Base-by-base conservation (phyloP, 1,140 invertebrate genomes). In the Dinoponera quadriceps region DNA sequence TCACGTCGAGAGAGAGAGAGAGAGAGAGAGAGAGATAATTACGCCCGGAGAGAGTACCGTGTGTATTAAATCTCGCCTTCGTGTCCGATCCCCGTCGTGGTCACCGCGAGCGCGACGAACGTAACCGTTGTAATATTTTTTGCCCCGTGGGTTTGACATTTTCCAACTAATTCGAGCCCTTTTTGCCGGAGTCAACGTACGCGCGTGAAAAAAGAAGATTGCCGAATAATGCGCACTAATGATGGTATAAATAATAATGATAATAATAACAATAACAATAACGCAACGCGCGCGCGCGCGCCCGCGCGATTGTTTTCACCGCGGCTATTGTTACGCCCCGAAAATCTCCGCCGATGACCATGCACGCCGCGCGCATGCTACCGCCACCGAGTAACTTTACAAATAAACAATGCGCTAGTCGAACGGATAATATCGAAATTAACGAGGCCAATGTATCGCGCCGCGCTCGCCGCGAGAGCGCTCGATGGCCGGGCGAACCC, bases 371-470 rank as follows among this genome's bases (percentile, higher is more conserved):
- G 66, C n/a, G 14, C 20, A 14, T 2, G 49, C 2, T 68, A 22
- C 62, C 20, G 4, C 25, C 44, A 25, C n/a, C 55, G 38, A 13
- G 14, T 25, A 80, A 59, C 33, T 80, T 69, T 20, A 48, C 75
- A 66, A 68, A 78, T 55, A 80, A 69, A 80, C 75, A 69, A 80
- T 69, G 22, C 74, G 48, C 22, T 68, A 68, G 29, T 27, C 29
- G 16, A 44, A 57, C 38, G 51, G 27, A 69, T 80, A 71, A 80
- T 80, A 69, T 71, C 33, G 65, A 69, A 69, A 57, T 80, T 80
- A 69, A 80, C 65, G 65, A 80, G 65, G 7, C 18, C 25, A 38
- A 69, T 69, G 48, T 54, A 54, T 51, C 48, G 48, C 44, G 29
- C 7, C 5, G 62, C 13, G 29, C 54, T 66, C 49, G 63, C 16